Conservation (phyloP, 2,113 vertebrate genomes). For the Aspiorhynchus laticeps region DNA sequence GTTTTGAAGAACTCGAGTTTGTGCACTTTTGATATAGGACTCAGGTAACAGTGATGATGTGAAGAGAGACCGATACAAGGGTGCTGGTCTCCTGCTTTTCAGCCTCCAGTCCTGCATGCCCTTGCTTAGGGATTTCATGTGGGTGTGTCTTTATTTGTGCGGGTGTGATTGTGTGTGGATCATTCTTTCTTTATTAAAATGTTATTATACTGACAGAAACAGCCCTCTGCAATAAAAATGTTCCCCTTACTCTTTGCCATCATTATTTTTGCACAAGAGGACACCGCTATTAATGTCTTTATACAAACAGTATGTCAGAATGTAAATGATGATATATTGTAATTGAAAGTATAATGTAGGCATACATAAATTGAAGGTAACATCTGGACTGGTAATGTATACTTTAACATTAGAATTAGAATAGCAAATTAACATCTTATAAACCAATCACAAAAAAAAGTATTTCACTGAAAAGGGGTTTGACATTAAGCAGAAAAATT, state of each 20-base stretch:
- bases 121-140: constrained; percentile 46
- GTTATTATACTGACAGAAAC: constrained; percentile 63
- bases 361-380: not conserved
- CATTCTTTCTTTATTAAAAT: constrained; percentile 63
- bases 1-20: constrained; percentile 13
- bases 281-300: not conserved
- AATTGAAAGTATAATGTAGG: not conserved
- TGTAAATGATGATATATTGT: not conserved
- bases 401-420: not conserved
- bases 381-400: not conserved
- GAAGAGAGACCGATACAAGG: not conserved
- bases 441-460: not conserved
- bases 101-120: constrained; percentile 26
- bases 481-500: too few species aligned
- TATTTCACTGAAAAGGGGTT: too few species aligned
- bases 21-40: constrained; percentile 4
- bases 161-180: constrained; percentile 59
- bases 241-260: not conserved
- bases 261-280: constrained; percentile 2
- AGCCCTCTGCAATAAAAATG: constrained; percentile 74
- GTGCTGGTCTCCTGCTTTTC: constrained; percentile 7
- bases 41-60: not conserved
- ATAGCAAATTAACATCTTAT: not conserved
- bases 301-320: not conserved
- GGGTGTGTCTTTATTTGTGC: constrained; percentile 49